Evolutionary conservation across 2,797 vertebrate genomes (phyloP), one percentile per base, ranked within the genome.

Genomic region (Schizopygopsis pylzovi): DNA sequence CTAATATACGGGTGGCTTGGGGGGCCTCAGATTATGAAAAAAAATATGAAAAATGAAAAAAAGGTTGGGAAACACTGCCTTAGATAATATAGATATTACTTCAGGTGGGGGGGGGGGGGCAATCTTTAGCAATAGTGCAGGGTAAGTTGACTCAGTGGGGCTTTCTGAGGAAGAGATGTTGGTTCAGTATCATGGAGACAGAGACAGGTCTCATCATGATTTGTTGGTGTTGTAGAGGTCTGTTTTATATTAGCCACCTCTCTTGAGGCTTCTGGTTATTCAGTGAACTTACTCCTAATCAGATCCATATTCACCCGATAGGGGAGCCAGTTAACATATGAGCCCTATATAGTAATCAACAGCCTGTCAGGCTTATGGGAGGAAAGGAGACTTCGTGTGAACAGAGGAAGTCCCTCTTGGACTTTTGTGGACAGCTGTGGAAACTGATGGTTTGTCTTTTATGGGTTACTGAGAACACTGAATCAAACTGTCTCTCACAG

Each of bases 221-320:
- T 39, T 87, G 89, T 61, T 90, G 91, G 89, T 88, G 86, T 85
- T 93, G 86, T 89, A 93, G 77, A 85, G 92, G 91, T 93, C 94
- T 95, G 95, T 91, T 96, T 94, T 87, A 81, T 89, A 94, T 95
- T 94, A 89, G 54, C 86, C 56, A 54, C 39, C 81, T 89, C 91
- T 93, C 91, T 90, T 86, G 90, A 85, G 92, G 90, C 91, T 93
- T 92, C 89, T 87, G 91, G 86, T 91, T 89, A 84, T 92, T 91
- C 84, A 85, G 85, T 85, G 75, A 88, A 91, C 91, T 88, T 88
- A 88, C 85, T 70, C 86, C 33, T 94, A 95, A 95, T 94, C 91
- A 93, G 89, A 94, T 86, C 91, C 94, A 95, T 93, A 93, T 92
- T 94, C 47, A 93, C 33, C 85, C 91, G 90, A 90, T 89, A 73